phyloP scores from a whole-genome alignment of 2,888 invertebrate genomes.

The Merodon equestris region DNA sequence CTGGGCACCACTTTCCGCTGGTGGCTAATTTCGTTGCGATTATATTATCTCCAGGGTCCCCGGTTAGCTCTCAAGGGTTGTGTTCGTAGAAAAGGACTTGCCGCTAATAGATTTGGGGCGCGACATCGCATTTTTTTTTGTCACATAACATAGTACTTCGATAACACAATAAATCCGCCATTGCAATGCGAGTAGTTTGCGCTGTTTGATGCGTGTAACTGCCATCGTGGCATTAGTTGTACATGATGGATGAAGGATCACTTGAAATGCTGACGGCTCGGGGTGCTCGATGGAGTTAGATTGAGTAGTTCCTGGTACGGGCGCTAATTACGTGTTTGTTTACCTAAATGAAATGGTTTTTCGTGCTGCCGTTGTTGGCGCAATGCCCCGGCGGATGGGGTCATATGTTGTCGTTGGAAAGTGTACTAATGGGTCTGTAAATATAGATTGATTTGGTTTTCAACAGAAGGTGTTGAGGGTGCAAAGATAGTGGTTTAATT shows the following conservation, averaged over 20 bases:
- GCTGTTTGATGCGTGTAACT: conserved; percentile 44
- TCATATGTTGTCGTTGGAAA: conserved; percentile 41
- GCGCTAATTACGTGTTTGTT: conserved; percentile 64
- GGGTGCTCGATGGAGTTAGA: not conserved
- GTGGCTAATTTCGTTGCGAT: conserved; percentile 52
- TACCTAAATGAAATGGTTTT: conserved; percentile 66
- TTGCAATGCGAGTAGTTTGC: conserved; percentile 14
- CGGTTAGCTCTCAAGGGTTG: conserved; percentile 58
- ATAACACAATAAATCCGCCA: conserved; percentile 36
- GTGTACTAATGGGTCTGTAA: conserved; percentile 61
- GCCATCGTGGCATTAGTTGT: conserved; percentile 50
- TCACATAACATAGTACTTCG: not conserved
- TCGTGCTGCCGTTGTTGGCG: conserved; percentile 17
- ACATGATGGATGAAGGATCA: conserved; percentile 60
- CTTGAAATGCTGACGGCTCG: conserved; percentile 29
- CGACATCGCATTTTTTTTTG: conserved; percentile 11
- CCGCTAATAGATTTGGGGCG: not conserved
- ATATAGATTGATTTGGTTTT: conserved; percentile 60
- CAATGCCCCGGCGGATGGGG: not conserved
- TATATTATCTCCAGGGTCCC: conserved; percentile 55
- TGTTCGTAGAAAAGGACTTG: not conserved
- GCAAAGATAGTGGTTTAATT: conserved; percentile 53
- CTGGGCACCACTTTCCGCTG: conserved; percentile 1
- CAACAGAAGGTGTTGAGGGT: conserved; percentile 60
- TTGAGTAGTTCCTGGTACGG: conserved; percentile 25